Evolutionary conservation across 1,140 invertebrate species (phyloP), one percentile per base, ranked within the genome.

Genomic region (Telenomus remus): DNA sequence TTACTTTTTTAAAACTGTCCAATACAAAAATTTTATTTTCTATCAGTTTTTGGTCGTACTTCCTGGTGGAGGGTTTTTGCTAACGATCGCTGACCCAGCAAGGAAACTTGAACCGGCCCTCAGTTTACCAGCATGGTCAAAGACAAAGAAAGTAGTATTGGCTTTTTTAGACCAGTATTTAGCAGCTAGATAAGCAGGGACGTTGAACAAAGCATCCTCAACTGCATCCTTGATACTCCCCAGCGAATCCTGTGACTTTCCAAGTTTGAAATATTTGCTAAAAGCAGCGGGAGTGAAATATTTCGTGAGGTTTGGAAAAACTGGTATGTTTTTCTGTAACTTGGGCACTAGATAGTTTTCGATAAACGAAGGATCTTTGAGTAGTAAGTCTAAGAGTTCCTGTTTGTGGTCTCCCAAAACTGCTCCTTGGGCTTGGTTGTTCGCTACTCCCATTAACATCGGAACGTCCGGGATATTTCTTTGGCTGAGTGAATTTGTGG

Each of bases 151-250:
- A 77, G 90, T 94, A 0, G 92, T 88, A 0, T 91, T 89, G 0
- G 89, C 89, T 43, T 88, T 86, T 71, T 86, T 88, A 0, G 90
- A 89, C 93, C 93, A 94, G 6, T 90, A 85, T 39, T 91, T 84
- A 0, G 91, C 91, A 6, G 91, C 93, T 11, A 93, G 81, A 76
- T 93, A 93, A 0, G 92, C 92, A 0, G 93, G 93, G 14, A 92
- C 89, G 74, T 94, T 94, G 79, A 93, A 94, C 5, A 94, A 79
- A 0, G 92, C 92, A 80, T 94, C 93, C 2, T 87, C 89, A 6
- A 90, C 85, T 39, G 86, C 86, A 76, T 91, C 82, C 1, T 82
- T 76, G 0, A 90, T 56, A 54, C n/a, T n/a, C n/a, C n/a, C 81
- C 82, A 7, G 48, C 34, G 9, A 77, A n/a, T n/a, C n/a, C n/a